Evolutionary conservation across 2,888 invertebrate genomes (phyloP).

Genomic region (Glyphotaelius pellucidus): DNA sequence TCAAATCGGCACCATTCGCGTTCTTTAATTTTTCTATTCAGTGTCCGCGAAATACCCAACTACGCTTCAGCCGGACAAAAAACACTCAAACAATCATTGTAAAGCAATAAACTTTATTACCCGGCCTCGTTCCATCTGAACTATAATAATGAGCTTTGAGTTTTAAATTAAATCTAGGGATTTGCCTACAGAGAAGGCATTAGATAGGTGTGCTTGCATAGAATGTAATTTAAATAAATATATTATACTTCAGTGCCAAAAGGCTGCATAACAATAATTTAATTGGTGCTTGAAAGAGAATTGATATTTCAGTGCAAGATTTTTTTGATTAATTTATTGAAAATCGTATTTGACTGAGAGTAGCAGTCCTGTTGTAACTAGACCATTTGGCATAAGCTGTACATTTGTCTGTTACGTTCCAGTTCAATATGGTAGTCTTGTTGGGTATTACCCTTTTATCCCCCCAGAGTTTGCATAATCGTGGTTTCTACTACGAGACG

Average conservation of each 20-base stretch:
- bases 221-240: background rate
- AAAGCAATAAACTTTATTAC: background rate
- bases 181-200: background rate
- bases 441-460: too few relatives aligned
- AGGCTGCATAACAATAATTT: background rate
- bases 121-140: background rate
- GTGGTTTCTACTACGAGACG: too few relatives aligned
- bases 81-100: conserved; percentile 9
- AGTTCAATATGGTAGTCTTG: too few relatives aligned
- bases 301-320: background rate
- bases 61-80: background rate
- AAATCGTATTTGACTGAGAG: too few relatives aligned
- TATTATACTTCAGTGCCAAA: background rate
- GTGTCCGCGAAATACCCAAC: background rate
- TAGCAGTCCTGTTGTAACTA: too few relatives aligned
- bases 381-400: too few relatives aligned
- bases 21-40: background rate
- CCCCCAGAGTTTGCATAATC: too few relatives aligned
- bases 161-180: background rate
- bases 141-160: background rate
- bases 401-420: too few relatives aligned
- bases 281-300: background rate
- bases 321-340: too few relatives aligned
- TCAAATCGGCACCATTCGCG: background rate
- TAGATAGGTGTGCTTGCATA: background rate